Percentiles rank a stretch among this genome's conserved stretches.
Conservation (phyloP, 2,113 vertebrate species). For the Prinia subflava region DNA sequence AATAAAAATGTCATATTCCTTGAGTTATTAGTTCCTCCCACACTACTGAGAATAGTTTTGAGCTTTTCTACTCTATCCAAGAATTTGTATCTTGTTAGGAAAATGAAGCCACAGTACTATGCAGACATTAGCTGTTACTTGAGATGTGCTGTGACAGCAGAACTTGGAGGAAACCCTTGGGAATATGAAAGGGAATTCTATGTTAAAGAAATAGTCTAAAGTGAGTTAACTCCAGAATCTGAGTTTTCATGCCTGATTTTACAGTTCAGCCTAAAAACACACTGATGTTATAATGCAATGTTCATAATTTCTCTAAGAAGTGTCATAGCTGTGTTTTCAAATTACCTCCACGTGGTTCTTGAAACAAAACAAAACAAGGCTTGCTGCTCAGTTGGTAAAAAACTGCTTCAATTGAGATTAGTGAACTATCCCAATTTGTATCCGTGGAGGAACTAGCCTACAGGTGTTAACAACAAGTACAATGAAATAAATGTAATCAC, state of each 20-base stretch:
- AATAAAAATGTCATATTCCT: constrained; percentile 63
- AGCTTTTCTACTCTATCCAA: constrained; percentile 29
- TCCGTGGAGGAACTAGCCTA: not conserved
- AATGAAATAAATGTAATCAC: not conserved
- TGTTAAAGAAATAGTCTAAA: not conserved
- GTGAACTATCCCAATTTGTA: not conserved
- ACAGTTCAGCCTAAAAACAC: not conserved
- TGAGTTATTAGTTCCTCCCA: constrained; percentile 57
- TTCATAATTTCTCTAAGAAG: not conserved
- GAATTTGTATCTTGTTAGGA: not conserved
- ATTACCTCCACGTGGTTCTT: not conserved
- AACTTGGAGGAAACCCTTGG: not conserved
- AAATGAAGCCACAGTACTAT: not conserved
- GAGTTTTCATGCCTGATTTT: not conserved
- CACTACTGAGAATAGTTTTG: constrained; percentile 36
- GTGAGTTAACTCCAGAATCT: not conserved
- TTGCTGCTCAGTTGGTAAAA: not conserved
- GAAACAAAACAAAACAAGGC: not conserved
- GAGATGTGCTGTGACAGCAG: not conserved
- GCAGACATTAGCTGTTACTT: not conserved
- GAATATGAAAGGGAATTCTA: not conserved
- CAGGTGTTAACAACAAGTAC: not conserved
- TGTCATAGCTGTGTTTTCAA: not conserved
- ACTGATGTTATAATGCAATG: not conserved
- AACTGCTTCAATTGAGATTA: not conserved